Conservation (phyloP, 1,140 invertebrate species). For the Camponotus vicinus region DNA sequence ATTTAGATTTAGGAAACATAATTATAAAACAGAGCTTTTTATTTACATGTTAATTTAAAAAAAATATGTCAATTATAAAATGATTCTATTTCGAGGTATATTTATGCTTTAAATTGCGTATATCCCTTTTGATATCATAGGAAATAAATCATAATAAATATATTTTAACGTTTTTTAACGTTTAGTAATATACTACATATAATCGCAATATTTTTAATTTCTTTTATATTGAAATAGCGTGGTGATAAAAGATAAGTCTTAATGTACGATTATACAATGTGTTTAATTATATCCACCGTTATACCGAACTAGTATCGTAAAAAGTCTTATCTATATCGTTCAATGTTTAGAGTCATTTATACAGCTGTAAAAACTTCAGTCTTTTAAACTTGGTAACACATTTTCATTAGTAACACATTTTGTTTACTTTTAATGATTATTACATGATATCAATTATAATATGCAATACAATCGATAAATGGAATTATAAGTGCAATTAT, state of each 20-base stretch:
- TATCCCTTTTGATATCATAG: background rate
- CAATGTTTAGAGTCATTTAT: slow-evolving; percentile 26
- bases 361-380: slow-evolving; percentile 21
- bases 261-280: slow-evolving; percentile 9
- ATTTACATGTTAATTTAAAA: background rate
- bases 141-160: background rate
- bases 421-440: background rate
- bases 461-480: background rate
- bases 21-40: background rate
- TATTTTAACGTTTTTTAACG: background rate
- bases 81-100: background rate
- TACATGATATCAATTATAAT: background rate
- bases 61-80: background rate
- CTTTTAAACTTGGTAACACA: background rate
- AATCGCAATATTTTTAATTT: background rate
- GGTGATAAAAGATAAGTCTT: background rate
- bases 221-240: background rate
- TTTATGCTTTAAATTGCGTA: background rate
- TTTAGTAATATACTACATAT: background rate
- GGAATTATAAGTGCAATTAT: background rate
- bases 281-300: slow-evolving; percentile 33
- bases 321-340: slow-evolving; percentile 17
- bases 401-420: background rate
- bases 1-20: background rate
- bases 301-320: background rate